These are phyloP conservation scores for Tursiops truncatus DNA, from an alignment of 2,113 vertebrate species.

Conservation along the genomic window DNA sequence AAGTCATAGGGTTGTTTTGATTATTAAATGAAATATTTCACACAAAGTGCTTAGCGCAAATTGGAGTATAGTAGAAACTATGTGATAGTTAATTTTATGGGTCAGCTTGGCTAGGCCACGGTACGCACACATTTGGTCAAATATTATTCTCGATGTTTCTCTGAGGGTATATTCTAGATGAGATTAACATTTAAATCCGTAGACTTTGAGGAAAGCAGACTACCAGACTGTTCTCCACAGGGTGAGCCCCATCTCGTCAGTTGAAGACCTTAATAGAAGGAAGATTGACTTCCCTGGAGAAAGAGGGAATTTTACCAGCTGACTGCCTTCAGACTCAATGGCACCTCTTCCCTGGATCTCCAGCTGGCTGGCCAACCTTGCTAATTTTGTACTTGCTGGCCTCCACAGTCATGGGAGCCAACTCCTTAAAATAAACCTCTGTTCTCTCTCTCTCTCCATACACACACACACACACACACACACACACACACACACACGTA, in stretches of 20 bases:
- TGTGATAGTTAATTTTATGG: neutral
- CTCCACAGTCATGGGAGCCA: neutral
- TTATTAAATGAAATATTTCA: neutral
- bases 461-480: neutral
- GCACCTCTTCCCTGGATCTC: rapidly evolving
- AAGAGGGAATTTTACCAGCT: neutral
- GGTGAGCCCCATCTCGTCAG: neutral
- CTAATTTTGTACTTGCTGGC: neutral
- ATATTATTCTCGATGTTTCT: neutral
- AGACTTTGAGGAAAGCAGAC: neutral
- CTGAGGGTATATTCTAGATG: neutral
- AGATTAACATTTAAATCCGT: neutral
- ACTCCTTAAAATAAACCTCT: neutral
- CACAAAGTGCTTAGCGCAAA: neutral
- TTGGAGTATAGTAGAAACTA: neutral
- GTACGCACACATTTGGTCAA: neutral
- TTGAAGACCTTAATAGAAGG: neutral
- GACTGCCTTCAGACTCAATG: neutral
- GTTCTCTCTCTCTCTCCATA: neutral
- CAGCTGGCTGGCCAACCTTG: neutral
- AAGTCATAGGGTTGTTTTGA: neutral
- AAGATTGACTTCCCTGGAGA: neutral
- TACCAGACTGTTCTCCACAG: neutral
- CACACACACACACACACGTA: neutral
- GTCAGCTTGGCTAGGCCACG: neutral